Base-by-base conservation (phyloP, 1,140 invertebrate species). In the Bombus affinis region DNA sequence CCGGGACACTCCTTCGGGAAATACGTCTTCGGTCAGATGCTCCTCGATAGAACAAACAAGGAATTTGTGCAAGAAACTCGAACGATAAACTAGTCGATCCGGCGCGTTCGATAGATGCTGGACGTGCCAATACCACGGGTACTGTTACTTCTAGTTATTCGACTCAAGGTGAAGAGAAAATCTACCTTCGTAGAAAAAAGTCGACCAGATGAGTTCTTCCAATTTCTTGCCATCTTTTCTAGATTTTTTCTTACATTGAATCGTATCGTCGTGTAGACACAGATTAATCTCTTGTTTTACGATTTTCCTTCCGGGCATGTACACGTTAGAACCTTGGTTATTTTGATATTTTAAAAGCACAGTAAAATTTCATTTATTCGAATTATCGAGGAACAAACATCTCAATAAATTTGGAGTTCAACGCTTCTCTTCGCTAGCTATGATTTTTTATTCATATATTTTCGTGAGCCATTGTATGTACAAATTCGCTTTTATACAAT, bases 91-190 rank as follows among this genome's bases (percentile, higher is more conserved):
- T 71, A 81, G 78, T 68, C 70, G 79, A 68, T 53, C 47, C 39
- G 10, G 2, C n/a, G 44, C 57, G 72, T 81, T 81, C 71, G 71
- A 81, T 68, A 18, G 78, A 81, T 68, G 39, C 42, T 73, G 22
- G 78, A 35, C 79, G 71, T 85, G 59, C 53, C 85, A 86, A 76
- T 86, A 80, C 80, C 85, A 86, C 81, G 86, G 72, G 85, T 91
- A 92, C 89, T 91, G 89, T 91, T 91, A 91, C 88, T 85, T 86
- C 73, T 74, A 66, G 86, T 88, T 88, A 89, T 86, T 47, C 79
- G 83, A 82, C 39, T 81, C 85, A 81, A 85, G 85, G 82, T 66
- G 88, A 88, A 79, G 87, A 82, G 72, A 71, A 77, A 83, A 83
- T 83, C 47, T 44, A 13, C 3, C 71, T 57, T 68, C 25, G 39